phyloP scores from a whole-genome alignment of 2,797 vertebrate genomes.

The Chloroceryle amazona region DNA sequence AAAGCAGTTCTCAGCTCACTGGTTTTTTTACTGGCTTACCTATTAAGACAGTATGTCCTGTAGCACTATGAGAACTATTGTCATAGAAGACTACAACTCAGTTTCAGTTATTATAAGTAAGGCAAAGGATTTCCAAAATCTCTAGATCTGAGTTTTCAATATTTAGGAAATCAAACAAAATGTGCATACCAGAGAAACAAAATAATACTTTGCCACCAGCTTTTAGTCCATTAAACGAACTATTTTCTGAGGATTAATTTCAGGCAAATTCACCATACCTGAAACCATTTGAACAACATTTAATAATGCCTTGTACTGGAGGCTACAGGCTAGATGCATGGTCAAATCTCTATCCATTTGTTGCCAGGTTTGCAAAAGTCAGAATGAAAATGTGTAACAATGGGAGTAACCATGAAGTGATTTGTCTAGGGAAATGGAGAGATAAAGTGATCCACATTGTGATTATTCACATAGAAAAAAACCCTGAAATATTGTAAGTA shows the following conservation, averaged over 20 bases:
- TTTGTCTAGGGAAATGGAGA: not conserved
- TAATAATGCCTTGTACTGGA: constrained; percentile 11
- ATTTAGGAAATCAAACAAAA: constrained; percentile 19
- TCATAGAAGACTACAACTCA: not conserved
- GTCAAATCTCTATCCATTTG: not conserved
- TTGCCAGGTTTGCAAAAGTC: constrained; percentile 8
- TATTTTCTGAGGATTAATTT: constrained; percentile 31
- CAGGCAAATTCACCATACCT: not conserved
- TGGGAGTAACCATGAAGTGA: not conserved
- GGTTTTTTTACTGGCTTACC: constrained; percentile 11
- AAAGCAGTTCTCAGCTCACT: not conserved
- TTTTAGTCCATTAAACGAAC: constrained; percentile 30
- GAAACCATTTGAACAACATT: constrained; percentile 25
- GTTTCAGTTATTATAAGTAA: not conserved
- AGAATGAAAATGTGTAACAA: not conserved
- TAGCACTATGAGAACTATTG: not conserved
- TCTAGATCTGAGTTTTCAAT: constrained; percentile 8
- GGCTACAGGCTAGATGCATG: not conserved
- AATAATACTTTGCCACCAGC: not conserved
- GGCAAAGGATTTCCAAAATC: not conserved
- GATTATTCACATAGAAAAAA: not conserved
- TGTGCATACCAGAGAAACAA: not conserved
- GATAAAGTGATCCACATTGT: not conserved
- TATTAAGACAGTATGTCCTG: not conserved
- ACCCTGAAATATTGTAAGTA: not conserved